Conservation (phyloP, 1,140 invertebrate species). For the Agrilus planipennis region DNA sequence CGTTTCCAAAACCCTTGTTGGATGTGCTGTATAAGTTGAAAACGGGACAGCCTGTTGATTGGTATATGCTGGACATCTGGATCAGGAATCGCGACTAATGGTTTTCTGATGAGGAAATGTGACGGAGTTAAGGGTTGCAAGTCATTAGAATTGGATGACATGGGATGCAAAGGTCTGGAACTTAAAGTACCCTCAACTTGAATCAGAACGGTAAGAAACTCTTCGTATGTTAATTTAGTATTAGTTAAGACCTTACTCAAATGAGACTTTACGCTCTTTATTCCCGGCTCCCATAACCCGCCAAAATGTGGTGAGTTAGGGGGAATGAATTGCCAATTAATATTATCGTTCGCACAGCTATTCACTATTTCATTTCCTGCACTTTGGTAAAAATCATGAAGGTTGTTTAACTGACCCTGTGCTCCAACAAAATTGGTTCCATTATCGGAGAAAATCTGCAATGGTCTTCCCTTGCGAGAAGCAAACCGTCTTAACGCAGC, state of each 20-base stretch:
- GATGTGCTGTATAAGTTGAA: conserved; percentile 3
- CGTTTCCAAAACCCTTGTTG: conserved; percentile 22
- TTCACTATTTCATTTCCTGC: too few relatives aligned
- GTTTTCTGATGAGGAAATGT: conserved; percentile 29
- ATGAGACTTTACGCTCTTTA: conserved; percentile 5
- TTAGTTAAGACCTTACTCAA: background rate
- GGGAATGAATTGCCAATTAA: conserved; percentile 34
- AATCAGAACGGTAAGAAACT: background rate
- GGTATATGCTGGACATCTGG: background rate
- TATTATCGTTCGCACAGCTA: conserved; percentile 17
- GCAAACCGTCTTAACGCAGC: background rate
- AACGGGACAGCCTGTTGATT: background rate
- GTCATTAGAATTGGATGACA: too few relatives aligned
- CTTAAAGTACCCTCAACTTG: conserved; percentile 14
- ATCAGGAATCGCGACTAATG: conserved; percentile 15
- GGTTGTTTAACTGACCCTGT: too few relatives aligned
- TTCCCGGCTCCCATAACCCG: conserved; percentile 4
- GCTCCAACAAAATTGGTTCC: too few relatives aligned
- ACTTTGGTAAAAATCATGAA: too few relatives aligned
- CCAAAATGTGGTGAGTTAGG: conserved; percentile 25
- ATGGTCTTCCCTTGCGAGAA: background rate
- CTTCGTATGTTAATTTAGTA: conserved; percentile 1
- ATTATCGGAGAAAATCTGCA: too few relatives aligned
- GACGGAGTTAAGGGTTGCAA: conserved; percentile 20
- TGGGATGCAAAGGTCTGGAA: conserved; percentile 21